A percentile compares a stretch with the other conserved stretches of the same genome.
These are phyloP conservation scores for Philereme transversata DNA, from an alignment of 2,888 invertebrate species.

Conservation along the genomic window DNA sequence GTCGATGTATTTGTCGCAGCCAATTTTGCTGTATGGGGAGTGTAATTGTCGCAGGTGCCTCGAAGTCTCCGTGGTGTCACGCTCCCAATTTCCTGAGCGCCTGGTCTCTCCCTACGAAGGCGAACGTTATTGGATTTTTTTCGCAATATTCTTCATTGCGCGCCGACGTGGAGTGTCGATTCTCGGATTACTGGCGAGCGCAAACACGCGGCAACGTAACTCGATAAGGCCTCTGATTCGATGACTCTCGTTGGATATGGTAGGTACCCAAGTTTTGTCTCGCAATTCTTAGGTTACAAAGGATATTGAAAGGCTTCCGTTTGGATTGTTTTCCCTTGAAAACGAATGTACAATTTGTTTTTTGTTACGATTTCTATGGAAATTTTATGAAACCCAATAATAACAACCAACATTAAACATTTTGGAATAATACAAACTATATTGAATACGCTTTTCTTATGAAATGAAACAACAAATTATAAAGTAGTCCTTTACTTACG, in stretches of 20 bases:
- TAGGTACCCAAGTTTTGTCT: conserved; percentile 41
- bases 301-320: conserved; percentile 34
- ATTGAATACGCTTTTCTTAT: conserved; percentile 10
- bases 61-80: conserved; percentile 57
- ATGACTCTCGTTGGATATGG: conserved; percentile 40
- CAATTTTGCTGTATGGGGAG: conserved; percentile 43
- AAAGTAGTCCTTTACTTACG: conserved; percentile 17
- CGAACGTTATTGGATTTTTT: conserved; percentile 69
- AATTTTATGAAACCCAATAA: conserved; percentile 21
- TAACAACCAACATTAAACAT: conserved; percentile 16
- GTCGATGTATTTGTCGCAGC: conserved; percentile 32
- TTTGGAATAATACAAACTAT: conserved; percentile 14
- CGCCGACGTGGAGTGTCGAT: conserved; percentile 52
- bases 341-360: conserved; percentile 31
- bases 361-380: conserved; percentile 23
- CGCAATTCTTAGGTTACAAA: conserved; percentile 38
- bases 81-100: conserved; percentile 69
- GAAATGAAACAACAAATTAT: conserved; percentile 23
- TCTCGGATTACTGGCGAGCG: conserved; percentile 49
- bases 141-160: conserved; percentile 71
- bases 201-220: conserved; percentile 43
- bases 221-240: conserved; percentile 48
- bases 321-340: conserved; percentile 38
- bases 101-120: conserved; percentile 41
- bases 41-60: conserved; percentile 65